Evolutionary conservation across 2,888 invertebrate genomes (phyloP).

Genomic region (Microctonus brassicae): DNA sequence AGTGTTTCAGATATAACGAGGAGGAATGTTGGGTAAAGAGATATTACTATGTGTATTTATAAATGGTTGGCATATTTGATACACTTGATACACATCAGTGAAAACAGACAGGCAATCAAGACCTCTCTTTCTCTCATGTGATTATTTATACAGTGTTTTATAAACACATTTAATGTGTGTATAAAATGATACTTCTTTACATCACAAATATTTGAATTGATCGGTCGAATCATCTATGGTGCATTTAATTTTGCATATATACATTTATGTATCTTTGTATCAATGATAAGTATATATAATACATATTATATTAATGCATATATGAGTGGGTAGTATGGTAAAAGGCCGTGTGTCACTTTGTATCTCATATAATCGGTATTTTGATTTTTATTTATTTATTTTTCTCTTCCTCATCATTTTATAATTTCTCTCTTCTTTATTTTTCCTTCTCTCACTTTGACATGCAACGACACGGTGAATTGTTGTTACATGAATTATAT

Average conservation of each 20-base stretch:
- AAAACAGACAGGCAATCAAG: slow-evolving; percentile 16
- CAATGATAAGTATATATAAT: not conserved
- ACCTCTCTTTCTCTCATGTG: not conserved
- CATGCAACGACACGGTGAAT: not conserved
- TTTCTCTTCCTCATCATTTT: not conserved
- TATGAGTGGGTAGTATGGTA: slow-evolving; percentile 5
- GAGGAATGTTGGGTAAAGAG: not conserved
- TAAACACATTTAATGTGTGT: too few species aligned
- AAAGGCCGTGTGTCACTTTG: not conserved
- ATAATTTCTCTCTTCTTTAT: not conserved
- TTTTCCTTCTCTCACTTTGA: not conserved
- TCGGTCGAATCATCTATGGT: slow-evolving; percentile 3
- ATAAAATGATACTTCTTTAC: not conserved
- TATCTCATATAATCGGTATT: not conserved
- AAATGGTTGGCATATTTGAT: not conserved
- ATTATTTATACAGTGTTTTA: not conserved
- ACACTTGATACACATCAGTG: not conserved
- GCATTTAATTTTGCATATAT: not conserved
- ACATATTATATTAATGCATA: too few species aligned
- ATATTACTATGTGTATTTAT: not conserved
- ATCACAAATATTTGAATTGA: not conserved
- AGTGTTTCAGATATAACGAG: not conserved
- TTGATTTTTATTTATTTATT: not conserved
- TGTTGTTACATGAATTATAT: not conserved
- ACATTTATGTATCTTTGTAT: not conserved